Base-by-base conservation (phyloP, 1,140 invertebrate species). In the Brachionus rotundiformis region DNA sequence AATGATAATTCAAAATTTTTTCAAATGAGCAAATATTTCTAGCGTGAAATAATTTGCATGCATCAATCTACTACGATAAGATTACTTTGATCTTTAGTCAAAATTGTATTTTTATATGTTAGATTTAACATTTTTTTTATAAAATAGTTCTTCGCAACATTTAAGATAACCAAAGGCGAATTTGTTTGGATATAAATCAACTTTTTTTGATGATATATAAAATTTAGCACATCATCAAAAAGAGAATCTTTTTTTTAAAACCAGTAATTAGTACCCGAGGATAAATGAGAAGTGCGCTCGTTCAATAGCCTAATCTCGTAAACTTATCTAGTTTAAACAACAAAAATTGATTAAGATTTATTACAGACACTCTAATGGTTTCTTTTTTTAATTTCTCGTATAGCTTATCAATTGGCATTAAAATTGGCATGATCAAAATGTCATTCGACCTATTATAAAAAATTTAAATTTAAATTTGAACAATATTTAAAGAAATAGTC, bases 191-290 rank as follows among this genome's bases (percentile, higher is more conserved):
- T 19, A 54, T 54, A 54, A 54, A 54, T 54, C 47, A 54, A 54
- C n/a, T 54, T 54, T 23, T 63, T 63, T 63, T 29, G 25, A 63
- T 63, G 25, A 63, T 63, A 33, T 29, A 63, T 27, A 63, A 63
- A 29, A 29, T 63, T 63, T 33, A 63, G n/a, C 25, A 63, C 61
- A 63, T 63, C 61, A 63, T 63, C 61, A 63, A 63, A 63, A n/a
- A n/a, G n/a, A 63, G 11, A 63, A 63, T 6, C 11, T 63, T 29
- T 31, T 25, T 8, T 16, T 19, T 8, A 54, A 49, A 54, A 54
- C 23, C 47, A 54, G 47, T 54, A 54, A 54, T 54, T 54, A 54
- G 47, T 54, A 54, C 47, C 47, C 47, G 47, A 23, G 47, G 47
- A 54, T 54, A 54, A 54, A 54, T 54, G 47, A 8, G 19, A 54